Conservation (phyloP, 1,140 invertebrate species). For the Philopotamus ludificatus region DNA sequence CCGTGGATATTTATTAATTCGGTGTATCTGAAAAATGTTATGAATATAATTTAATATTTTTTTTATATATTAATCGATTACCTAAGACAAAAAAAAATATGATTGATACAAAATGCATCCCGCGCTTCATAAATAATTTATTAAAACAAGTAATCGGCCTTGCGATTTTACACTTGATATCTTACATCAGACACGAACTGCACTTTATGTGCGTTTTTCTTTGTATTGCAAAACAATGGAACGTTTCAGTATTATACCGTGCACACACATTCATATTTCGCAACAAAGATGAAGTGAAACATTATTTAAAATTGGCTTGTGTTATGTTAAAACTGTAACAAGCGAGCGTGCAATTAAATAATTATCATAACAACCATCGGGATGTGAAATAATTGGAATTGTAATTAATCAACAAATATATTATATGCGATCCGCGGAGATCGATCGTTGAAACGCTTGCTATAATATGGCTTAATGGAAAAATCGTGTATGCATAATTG, state of each 20-base stretch:
- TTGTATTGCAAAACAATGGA: constrained; percentile 5
- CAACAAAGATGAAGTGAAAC: background rate
- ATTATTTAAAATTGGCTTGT: no score
- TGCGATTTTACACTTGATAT: background rate
- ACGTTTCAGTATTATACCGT: background rate
- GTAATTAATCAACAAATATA: no score
- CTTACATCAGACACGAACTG: background rate
- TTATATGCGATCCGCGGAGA: no score
- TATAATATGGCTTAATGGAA: background rate
- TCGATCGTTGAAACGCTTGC: no score
- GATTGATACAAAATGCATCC: no score
- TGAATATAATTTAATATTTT: no score
- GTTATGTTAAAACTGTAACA: background rate
- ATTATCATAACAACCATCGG: no score
- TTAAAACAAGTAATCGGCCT: background rate
- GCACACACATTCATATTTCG: background rate
- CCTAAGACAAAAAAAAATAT: no score
- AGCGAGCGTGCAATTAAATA: background rate
- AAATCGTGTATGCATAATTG: constrained; percentile 1
- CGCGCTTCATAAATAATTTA: background rate
- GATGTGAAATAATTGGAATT: no score
- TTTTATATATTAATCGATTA: no score
- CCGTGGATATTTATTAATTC: constrained; percentile 81
- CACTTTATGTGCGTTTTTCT: background rate
- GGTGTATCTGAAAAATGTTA: constrained; percentile 65